Evolutionary conservation across 2,113 vertebrate genomes (phyloP).

Genomic region (Sinocyclocheilus anshuiensis): DNA sequence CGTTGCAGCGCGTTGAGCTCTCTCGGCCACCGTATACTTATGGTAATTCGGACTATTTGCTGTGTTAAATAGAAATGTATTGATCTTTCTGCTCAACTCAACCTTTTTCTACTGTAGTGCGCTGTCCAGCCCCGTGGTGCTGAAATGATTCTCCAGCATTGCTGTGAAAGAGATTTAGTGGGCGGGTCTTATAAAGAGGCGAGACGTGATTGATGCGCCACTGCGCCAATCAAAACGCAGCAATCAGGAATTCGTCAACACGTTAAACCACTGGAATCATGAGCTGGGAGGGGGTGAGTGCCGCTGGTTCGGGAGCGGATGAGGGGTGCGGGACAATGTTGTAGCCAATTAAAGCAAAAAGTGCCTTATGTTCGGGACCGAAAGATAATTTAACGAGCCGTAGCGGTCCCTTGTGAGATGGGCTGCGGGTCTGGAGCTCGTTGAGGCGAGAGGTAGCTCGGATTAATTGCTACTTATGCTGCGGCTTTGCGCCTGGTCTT

Average conservation of each 20-base stretch:
- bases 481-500: conserved; percentile 43
- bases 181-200: conserved; percentile 19
- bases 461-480: conserved; percentile 61
- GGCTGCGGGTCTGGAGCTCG: neutral
- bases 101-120: neutral
- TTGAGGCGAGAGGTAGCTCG: conserved; percentile 42
- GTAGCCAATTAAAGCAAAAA: conserved; percentile 31
- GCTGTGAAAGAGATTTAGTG: conserved; percentile 26
- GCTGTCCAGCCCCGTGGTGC: conserved; percentile 40
- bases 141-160: conserved; percentile 22
- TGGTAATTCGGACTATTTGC: neutral
- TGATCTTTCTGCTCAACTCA: neutral
- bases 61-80: conserved; percentile 14
- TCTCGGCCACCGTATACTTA: too few species aligned
- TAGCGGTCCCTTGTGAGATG: conserved; percentile 1
- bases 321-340: conserved; percentile 45
- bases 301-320: neutral
- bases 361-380: conserved; percentile 37
- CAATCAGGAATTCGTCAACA: conserved; percentile 46
- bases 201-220: conserved; percentile 52
- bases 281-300: conserved; percentile 40
- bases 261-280: conserved; percentile 44
- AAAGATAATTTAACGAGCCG: neutral
- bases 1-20: too few species aligned
- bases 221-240: conserved; percentile 63